Conservation (phyloP, 2,113 vertebrate species). For the Ahaetulla prasina region DNA sequence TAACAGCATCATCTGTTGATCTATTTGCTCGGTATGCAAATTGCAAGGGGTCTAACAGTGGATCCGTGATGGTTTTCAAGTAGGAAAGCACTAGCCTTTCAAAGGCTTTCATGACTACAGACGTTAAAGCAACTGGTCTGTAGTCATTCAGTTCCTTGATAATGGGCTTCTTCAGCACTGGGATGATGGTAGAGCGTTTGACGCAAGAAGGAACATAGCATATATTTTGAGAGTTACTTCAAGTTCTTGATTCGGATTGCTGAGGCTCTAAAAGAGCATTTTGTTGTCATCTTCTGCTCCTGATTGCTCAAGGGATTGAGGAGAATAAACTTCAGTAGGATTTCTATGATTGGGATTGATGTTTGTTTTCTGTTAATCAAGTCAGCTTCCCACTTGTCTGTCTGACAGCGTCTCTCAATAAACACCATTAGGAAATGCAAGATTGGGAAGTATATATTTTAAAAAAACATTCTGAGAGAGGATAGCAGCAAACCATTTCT, state of each 20-base stretch:
- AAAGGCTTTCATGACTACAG: no score
- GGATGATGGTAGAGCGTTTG: no score
- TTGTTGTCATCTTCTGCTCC: neutral
- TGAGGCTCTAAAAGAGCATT: neutral
- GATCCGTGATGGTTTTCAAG: no score
- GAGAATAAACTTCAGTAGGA: neutral
- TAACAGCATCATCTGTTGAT: no score
- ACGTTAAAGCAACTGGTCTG: no score
- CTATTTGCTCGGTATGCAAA: no score
- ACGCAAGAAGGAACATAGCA: no score
- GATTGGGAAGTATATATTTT: neutral
- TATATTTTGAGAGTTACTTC: neutral
- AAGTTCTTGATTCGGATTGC: neutral
- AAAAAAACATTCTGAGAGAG: neutral
- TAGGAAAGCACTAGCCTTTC: no score
- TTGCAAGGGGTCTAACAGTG: no score
- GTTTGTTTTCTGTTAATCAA: neutral
- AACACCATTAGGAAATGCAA: neutral
- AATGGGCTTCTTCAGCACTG: no score
- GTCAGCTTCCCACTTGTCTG: neutral
- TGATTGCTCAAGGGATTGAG: neutral
- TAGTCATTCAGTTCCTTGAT: no score
- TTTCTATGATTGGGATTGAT: neutral
- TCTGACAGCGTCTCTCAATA: neutral
- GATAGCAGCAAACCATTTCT: neutral